Base-by-base conservation (phyloP, 2,797 vertebrate species). In the Chaetodon trifasciatus region DNA sequence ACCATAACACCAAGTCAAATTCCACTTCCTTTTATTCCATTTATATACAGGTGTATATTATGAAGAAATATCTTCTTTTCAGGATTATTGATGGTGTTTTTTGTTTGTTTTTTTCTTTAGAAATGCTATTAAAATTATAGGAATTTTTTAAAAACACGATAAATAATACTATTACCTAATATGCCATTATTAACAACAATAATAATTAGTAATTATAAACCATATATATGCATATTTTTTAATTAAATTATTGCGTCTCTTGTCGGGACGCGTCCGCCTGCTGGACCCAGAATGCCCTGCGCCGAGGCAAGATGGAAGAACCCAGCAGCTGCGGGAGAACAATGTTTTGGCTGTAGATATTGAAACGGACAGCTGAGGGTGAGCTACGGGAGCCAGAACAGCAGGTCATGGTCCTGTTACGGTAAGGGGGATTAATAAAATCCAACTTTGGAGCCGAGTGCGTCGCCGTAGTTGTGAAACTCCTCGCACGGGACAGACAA, bases 281-380 rank as follows among this genome's bases (percentile, higher is more conserved):
- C 69, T 28, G 73, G 81, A 93, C 95, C 96, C 95, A 96, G 76
- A 96, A 95, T 96, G 82, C 96, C 73, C 82, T 85, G 95, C 96
- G 96, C 91, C 70, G 85, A 93, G 91, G 83, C 94, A 96, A 96
- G 93, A 96, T 96, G 96, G 95, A 95, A 93, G 95, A 95, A 84
- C 91, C 87, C 95, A 94, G 95, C 93, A 92, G 94, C 94, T 94
- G 95, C 92, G 78, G 88, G 94, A 95, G 94, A 94, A 96, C 95
- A 95, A 95, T 96, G 93, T 96, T 96, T 94, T 90, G 95, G 90
- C 92, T 95, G 68, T 96, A 94, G 93, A 88, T 75, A 70, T 61
- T 39, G 70, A 92, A 93, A 89, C 84, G 87, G 80, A 90, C 88
- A 47, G 85, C 87, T 72, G 86, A 90, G 84, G 90, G 80, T 69